These are phyloP conservation scores for Panzeria rudis DNA, from an alignment of 2,888 invertebrate genomes.

Conservation along the genomic window DNA sequence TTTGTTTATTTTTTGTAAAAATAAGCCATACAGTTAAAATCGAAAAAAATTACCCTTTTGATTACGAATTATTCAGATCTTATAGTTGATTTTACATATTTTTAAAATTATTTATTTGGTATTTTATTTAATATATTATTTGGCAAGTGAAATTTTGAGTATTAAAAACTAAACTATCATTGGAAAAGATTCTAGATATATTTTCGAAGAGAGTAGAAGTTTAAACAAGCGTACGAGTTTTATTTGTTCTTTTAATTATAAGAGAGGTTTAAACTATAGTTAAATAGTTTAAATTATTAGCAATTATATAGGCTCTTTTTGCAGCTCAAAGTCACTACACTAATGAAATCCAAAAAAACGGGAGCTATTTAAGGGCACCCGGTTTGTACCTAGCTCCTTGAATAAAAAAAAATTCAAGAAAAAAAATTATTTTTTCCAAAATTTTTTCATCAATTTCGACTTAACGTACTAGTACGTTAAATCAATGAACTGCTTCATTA, in stretches of 20 bases:
- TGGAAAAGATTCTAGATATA: not conserved
- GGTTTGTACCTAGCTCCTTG: no score
- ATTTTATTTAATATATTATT: constrained; percentile 1
- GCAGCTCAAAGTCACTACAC: not conserved
- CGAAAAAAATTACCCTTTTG: constrained; percentile 74
- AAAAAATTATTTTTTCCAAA: no score
- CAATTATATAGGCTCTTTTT: no score
- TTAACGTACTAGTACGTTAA: no score
- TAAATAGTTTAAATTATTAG: not conserved
- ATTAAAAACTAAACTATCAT: not conserved
- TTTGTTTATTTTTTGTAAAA: constrained; percentile 40
- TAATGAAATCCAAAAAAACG: no score
- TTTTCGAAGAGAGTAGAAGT: not conserved
- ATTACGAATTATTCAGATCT: constrained; percentile 73
- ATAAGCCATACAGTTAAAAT: constrained; percentile 60
- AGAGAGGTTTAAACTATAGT: not conserved
- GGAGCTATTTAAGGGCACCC: no score
- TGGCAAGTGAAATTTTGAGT: constrained; percentile 54
- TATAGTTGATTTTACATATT: constrained; percentile 46
- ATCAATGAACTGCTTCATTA: no score
- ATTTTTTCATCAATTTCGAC: no score
- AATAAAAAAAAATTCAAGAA: no score
- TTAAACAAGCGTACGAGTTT: not conserved
- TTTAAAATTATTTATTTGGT: constrained; percentile 14
- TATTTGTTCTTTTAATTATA: not conserved